Percentiles rank a stretch among this genome's conserved stretches.
These are phyloP conservation scores for Whitmania pigra DNA, from an alignment of 1,140 invertebrate genomes.

Conservation along the genomic window DNA sequence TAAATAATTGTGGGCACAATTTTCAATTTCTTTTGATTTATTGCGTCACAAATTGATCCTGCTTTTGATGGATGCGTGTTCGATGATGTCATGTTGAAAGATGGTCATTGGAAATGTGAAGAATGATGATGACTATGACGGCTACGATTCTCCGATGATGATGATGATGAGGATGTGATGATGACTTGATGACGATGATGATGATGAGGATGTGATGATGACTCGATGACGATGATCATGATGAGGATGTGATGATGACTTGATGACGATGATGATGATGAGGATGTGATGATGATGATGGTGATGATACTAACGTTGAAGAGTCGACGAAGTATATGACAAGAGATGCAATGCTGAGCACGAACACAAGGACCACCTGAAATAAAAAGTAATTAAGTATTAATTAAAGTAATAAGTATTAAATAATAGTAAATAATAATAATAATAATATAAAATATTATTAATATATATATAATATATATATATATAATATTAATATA, in stretches of 20 bases:
- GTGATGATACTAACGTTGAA: slow-evolving; percentile 44
- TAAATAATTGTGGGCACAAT: too few species aligned
- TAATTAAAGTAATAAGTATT: too few species aligned
- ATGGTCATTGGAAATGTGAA: neutral
- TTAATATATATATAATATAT: too few species aligned
- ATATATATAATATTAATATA: too few species aligned
- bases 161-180: slow-evolving; percentile 30
- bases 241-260: neutral
- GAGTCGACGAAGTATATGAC: slow-evolving; percentile 99
- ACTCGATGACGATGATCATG: neutral
- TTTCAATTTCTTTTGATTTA: too few species aligned
- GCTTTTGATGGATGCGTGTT: too few species aligned
- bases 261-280: neutral
- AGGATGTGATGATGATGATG: neutral
- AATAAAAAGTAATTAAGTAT: slow-evolving; percentile 35
- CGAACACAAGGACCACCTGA: slow-evolving; percentile 92
- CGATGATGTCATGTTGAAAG: too few species aligned
- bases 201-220: too few species aligned
- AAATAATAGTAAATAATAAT: too few species aligned
- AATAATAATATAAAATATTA: too few species aligned
- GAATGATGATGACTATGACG: slow-evolving; percentile 55
- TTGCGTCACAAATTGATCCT: too few species aligned
- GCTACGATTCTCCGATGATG: slow-evolving; percentile 64
- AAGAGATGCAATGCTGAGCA: slow-evolving; percentile 97
- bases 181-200: neutral